phyloP scores from a whole-genome alignment of 2,888 invertebrate species.

The Vesta saturnalis region DNA sequence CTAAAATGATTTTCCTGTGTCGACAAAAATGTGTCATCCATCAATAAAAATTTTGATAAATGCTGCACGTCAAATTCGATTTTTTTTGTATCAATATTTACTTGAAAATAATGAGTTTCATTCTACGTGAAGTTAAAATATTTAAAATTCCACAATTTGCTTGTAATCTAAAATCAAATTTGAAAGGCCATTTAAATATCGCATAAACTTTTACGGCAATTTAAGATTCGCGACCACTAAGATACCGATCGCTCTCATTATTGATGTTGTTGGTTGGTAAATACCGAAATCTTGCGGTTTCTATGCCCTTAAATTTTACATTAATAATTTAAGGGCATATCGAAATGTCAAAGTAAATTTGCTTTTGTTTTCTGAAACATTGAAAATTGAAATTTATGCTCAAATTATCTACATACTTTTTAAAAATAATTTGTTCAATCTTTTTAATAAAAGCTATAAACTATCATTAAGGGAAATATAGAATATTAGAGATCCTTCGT shows the following conservation, averaged over 20 bases:
- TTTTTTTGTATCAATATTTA: background rate
- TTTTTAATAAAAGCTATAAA: too few species aligned
- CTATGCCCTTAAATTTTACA: background rate
- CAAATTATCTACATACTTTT: too few species aligned
- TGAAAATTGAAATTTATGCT: too few species aligned
- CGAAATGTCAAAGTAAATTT: background rate
- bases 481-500: too few species aligned
- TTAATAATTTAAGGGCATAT: background rate
- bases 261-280: too few species aligned
- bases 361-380: background rate
- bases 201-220: too few species aligned
- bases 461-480: too few species aligned
- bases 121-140: background rate
- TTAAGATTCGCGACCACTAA: too few species aligned
- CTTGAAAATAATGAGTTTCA: background rate
- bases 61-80: slow-evolving; percentile 1
- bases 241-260: too few species aligned
- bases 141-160: background rate
- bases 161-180: background rate
- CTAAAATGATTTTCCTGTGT: background rate
- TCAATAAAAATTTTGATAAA: background rate
- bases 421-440: too few species aligned
- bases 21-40: slow-evolving; percentile 1
- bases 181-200: background rate
- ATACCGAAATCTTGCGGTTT: too few species aligned